These are phyloP conservation scores for Apamea anceps DNA, from an alignment of 2,888 invertebrate species.

Conservation along the genomic window DNA sequence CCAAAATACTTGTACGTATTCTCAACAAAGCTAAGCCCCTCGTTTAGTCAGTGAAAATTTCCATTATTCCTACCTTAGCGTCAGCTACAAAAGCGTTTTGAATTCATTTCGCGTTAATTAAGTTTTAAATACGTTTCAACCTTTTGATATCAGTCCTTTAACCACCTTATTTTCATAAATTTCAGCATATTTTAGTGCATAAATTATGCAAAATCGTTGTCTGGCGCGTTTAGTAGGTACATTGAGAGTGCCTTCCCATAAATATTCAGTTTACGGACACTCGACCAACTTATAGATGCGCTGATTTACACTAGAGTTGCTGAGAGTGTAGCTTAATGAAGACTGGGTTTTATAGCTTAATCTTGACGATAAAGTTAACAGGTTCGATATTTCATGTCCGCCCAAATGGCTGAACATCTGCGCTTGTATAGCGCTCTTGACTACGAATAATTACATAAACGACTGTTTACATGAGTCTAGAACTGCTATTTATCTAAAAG, in stretches of 20 bases:
- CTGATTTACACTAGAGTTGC: conserved; percentile 73
- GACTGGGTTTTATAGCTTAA: conserved; percentile 62
- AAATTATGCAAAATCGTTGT: conserved; percentile 84
- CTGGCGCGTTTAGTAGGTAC: conserved; percentile 74
- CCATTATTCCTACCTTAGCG: conserved; percentile 61
- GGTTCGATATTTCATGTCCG: conserved; percentile 61
- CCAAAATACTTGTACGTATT: conserved; percentile 51
- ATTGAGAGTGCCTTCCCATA: conserved; percentile 73
- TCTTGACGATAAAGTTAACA: conserved; percentile 65
- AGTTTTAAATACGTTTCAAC: conserved; percentile 68
- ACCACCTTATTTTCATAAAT: conserved; percentile 74
- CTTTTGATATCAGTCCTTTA: conserved; percentile 65
- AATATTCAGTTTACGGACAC: conserved; percentile 84
- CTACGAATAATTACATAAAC: conserved; percentile 60
- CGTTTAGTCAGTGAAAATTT: conserved; percentile 57
- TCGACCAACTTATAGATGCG: conserved; percentile 76
- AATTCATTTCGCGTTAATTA: conserved; percentile 70
- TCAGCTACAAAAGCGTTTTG: conserved; percentile 65
- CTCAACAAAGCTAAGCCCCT: conserved; percentile 48
- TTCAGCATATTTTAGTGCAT: conserved; percentile 78
- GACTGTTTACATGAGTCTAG: conserved; percentile 58
- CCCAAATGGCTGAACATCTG: conserved; percentile 60
- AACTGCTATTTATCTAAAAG: conserved; percentile 51
- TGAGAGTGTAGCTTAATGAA: conserved; percentile 68
- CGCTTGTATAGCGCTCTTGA: conserved; percentile 48